Evolutionary conservation across 2,797 vertebrate species (phyloP).

Genomic region (Botia almorhae): DNA sequence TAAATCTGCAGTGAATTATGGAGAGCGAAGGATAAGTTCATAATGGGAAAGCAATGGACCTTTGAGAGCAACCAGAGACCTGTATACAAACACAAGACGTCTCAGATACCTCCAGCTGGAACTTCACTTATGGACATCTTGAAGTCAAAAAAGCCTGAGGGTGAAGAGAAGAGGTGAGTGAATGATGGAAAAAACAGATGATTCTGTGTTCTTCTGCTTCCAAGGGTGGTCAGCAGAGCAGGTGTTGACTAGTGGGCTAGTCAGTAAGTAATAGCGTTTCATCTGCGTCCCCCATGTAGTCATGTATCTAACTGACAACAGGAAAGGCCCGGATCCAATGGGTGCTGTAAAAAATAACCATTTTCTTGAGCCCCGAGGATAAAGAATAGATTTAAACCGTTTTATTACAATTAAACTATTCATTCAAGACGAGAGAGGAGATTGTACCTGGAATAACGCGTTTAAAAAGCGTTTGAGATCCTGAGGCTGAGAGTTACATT

Average conservation of each 20-base stretch:
- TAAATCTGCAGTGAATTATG: conserved; percentile 34
- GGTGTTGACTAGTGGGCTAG: conserved; percentile 51
- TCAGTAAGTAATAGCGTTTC: conserved; percentile 49
- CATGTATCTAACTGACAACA: conserved; percentile 39
- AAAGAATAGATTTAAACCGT: conserved; percentile 9
- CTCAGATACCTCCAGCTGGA: conserved; percentile 49
- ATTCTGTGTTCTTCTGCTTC: conserved; percentile 13
- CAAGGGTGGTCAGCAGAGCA: conserved; percentile 24
- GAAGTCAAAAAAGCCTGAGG: neutral
- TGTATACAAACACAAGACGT: conserved; percentile 51
- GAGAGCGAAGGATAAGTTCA: conserved; percentile 26
- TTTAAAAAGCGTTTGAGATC: conserved; percentile 13
- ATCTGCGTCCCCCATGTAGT: conserved; percentile 56
- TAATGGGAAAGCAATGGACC: conserved; percentile 31
- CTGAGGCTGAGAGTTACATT: neutral
- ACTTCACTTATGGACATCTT: conserved; percentile 39
- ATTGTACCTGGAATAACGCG: neutral
- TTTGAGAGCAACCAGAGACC: conserved; percentile 46
- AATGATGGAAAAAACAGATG: conserved; percentile 45
- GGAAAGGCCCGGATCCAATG: conserved; percentile 28
- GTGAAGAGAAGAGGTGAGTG: conserved; percentile 15
- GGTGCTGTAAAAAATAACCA: conserved; percentile 14
- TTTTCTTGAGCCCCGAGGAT: neutral
- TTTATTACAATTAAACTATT: conserved; percentile 15
- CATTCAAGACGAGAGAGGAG: neutral